Evolutionary conservation across 2,113 vertebrate genomes (phyloP), one percentile per base, ranked within the genome.

Genomic region (Eurystomus gularis): DNA sequence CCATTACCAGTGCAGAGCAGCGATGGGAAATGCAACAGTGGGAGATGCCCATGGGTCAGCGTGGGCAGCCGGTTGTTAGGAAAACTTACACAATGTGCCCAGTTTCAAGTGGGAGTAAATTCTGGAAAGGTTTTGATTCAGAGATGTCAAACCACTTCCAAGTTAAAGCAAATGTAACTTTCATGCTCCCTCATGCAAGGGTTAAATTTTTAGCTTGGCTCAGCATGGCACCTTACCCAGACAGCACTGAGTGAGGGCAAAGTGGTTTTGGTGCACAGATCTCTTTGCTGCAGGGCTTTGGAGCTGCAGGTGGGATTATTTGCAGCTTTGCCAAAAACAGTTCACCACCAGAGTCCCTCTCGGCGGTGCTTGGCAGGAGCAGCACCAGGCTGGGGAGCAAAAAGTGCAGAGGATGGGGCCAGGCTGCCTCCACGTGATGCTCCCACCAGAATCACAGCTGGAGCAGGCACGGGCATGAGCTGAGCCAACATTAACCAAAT

Each of bases 341-440:
- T 4, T 79, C 51, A n/a, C 62, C 76, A 61, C 58, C 58, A 17
- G 48, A 76, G 52, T 37, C 46, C 17, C 70, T 84, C 70, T 84
- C 2, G 2, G 60, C 16, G 10, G 6, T 58, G 26, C 39, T 23
- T 9, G 19, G 48, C 54, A 39, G 23, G 23, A 85, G 35, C 2
- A 46, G 39, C 7, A 1, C 42, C 0, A 0, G 48, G 58, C 52
- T 8, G 2, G 20, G 54, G 31, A 69, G 11, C 3, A 2, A 20
- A 23, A 48, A 29, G 14, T 25, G 48, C 29, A 73, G 44, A 46
- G 14, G 37, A 61, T 12, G 37, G 21, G 46, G 33, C 46, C 87
- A 64, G 21, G 58, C 7, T n/a, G 37, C 7, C 23, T 77, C 54
- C 62, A 60, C 46, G 68, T 35, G 6, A 75, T 33, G 51, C 25